Evolutionary conservation across 2,888 invertebrate species (phyloP).

Genomic region (Xestoiulus laeticollis): DNA sequence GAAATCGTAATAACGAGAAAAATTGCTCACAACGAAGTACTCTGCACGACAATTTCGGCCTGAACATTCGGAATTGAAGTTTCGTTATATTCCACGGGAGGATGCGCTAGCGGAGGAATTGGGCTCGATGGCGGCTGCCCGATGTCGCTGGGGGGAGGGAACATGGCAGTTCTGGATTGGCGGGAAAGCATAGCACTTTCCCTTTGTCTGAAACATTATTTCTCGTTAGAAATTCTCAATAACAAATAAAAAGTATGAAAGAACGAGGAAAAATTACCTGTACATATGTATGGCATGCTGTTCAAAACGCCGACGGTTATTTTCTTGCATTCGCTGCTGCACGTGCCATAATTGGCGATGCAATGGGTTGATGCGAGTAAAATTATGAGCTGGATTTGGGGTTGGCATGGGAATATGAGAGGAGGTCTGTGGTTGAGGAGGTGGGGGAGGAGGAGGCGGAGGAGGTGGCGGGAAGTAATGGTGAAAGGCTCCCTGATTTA

Average conservation of each 20-base stretch:
- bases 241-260: background rate
- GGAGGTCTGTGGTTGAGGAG: background rate
- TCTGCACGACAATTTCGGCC: constrained; percentile 62
- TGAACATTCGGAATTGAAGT: constrained; percentile 59
- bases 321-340: constrained; percentile 75
- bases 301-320: constrained; percentile 66
- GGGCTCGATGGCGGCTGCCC: constrained; percentile 23
- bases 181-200: constrained; percentile 58
- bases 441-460: constrained; percentile 48
- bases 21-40: constrained; percentile 57
- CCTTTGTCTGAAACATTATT: constrained; percentile 55
- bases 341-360: constrained; percentile 79
- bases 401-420: background rate
- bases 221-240: background rate
- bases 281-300: constrained; percentile 58
- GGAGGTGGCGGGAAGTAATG: constrained; percentile 54
- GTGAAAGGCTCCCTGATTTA: constrained; percentile 52
- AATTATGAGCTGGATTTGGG: constrained; percentile 46
- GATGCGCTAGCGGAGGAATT: constrained; percentile 56
- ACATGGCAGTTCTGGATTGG: constrained; percentile 54
- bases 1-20: too few species aligned
- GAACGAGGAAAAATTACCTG: constrained; percentile 57
- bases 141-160: background rate
- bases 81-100: constrained; percentile 58
- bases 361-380: constrained; percentile 73